Base-by-base conservation (phyloP, 2,888 invertebrate genomes). In the Lasioglossum vierecki region DNA sequence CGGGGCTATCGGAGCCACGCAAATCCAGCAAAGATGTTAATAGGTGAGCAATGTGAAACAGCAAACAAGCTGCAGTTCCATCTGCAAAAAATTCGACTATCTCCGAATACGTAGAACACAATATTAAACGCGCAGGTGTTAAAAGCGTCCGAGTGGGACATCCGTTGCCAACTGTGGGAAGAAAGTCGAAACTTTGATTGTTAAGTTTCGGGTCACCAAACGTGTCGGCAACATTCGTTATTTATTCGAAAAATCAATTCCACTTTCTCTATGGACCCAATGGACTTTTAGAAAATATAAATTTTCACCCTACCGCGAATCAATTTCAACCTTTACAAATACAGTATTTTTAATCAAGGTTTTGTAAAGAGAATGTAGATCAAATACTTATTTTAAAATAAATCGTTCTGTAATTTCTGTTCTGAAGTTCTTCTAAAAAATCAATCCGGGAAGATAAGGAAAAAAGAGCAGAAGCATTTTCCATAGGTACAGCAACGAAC, bases 21-120 rank as follows among this genome's bases (percentile, higher is more conserved):
- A 63, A 39, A 53, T 35, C 60, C 74, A 82, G 49, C 57, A 18
- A n/a, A n/a, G 74, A 74, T 70, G 82, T 82, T 84, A 84, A 84
- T 44, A 46, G 35, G 26, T 2, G 66, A 63, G 68, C 63, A 46
- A 39, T 39, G 74, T 49, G 39, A 76, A 76, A 76, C 44, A 18
- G 72, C 39, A 26, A 75, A 35, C 22, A 46, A 70, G 46, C 6
- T 72, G 71, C 60, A 60, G 44, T 63, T 15, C 22, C 49, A 73
- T 35, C 11, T 30, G 46, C 35, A 49, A 30, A 30, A 49, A 49
- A 18, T 49, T 68, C 35, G 66, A 9, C 35, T 68, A 68, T 68
- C 63, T 68, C 18, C 66, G 35, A 35, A 35, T 35, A 18, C 35
- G 66, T 68, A 68, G 66, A 35, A 68, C 66, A 39, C 26, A 0